phyloP scores from a whole-genome alignment of 2,113 vertebrate species.

The Todiramphus saurophagus region DNA sequence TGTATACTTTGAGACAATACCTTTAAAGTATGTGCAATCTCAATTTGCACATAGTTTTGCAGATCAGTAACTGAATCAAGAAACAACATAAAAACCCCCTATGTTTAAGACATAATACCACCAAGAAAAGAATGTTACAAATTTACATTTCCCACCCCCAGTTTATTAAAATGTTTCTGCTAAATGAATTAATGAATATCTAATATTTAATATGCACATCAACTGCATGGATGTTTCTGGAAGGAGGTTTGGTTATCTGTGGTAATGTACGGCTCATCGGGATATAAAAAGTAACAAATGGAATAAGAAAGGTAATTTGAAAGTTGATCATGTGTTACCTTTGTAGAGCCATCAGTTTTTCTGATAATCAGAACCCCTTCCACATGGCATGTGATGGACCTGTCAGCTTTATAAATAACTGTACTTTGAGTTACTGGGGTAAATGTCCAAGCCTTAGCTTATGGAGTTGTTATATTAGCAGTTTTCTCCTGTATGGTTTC shows the following conservation, averaged over 20 bases:
- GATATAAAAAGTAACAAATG: not conserved
- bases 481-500: not conserved
- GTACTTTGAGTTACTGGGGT: not conserved
- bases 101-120: not conserved
- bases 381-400: not conserved
- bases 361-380: conserved; percentile 25
- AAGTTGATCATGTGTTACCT: conserved; percentile 62
- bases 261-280: not conserved
- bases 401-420: not conserved
- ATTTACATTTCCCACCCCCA: not conserved
- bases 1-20: not conserved
- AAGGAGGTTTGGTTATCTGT: not conserved
- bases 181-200: not conserved
- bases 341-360: conserved; percentile 37
- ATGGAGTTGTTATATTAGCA: not conserved
- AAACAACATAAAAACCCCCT: not conserved
- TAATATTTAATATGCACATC: not conserved
- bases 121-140: not conserved
- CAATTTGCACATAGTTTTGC: not conserved
- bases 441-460: not conserved
- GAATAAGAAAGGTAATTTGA: conserved; percentile 67
- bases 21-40: not conserved
- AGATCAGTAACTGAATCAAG: not conserved
- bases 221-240: not conserved
- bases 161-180: not conserved